phyloP scores from a whole-genome alignment of 2,113 vertebrate species.

The Scalopus aquaticus region DNA sequence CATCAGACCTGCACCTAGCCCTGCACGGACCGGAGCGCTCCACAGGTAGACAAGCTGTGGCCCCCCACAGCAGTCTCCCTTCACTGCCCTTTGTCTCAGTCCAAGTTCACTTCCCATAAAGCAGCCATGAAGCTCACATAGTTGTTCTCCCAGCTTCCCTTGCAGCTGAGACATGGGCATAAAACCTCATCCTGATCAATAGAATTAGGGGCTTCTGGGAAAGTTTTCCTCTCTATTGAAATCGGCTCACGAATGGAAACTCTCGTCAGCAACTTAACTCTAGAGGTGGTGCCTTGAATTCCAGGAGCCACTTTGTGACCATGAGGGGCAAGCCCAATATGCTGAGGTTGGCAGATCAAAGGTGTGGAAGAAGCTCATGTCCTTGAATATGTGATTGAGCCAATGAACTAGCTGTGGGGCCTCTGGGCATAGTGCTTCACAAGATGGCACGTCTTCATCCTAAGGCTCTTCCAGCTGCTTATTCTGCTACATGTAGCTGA shows the following conservation, averaged over 20 bases:
- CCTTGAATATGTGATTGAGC: background rate
- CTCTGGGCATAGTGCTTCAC: background rate
- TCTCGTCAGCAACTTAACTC: background rate
- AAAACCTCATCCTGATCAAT: background rate
- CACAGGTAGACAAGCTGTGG: background rate
- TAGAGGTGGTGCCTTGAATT: background rate
- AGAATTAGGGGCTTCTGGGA: background rate
- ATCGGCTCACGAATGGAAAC: background rate
- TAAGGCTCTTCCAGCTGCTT: background rate
- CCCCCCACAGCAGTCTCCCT: background rate
- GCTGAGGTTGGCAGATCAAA: background rate
- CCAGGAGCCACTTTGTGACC: background rate
- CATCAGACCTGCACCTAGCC: background rate
- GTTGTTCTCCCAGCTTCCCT: background rate
- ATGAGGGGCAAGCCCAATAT: background rate
- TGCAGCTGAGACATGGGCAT: background rate
- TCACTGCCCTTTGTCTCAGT: background rate
- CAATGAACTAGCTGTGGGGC: background rate
- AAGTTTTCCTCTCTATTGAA: slow-evolving; percentile 22
- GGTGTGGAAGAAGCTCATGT: background rate
- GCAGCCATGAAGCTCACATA: background rate
- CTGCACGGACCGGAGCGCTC: background rate
- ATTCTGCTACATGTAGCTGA: background rate
- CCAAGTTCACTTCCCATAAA: background rate
- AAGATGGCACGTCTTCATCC: background rate